Evolutionary conservation across 2,797 vertebrate genomes (phyloP).

Genomic region (Eulemur coronatus): DNA sequence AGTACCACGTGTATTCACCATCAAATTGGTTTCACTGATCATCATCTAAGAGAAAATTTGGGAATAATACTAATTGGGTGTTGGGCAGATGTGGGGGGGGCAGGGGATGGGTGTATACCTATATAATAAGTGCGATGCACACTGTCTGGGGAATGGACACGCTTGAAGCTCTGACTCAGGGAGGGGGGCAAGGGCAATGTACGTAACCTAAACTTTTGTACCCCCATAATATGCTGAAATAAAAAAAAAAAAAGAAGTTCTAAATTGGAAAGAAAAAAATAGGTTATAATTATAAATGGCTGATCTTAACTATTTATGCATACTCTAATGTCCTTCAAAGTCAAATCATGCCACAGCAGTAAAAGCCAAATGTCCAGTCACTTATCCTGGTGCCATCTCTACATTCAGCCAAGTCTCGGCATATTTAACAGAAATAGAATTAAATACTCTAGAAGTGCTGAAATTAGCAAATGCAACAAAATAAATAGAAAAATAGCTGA

Average conservation of each 20-base stretch:
- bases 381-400: not conserved
- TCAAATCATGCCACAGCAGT: not conserved
- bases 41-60: no score
- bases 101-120: no score
- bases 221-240: no score
- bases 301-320: not conserved
- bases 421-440: not conserved
- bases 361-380: not conserved
- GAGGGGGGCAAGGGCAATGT: no score
- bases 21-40: no score
- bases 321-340: not conserved
- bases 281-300: not conserved
- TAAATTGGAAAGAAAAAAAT: not conserved
- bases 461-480: not conserved
- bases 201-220: no score
- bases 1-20: no score
- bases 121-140: no score
- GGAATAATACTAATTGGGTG: no score
- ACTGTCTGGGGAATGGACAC: no score
- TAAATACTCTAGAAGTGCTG: not conserved
- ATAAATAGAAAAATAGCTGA: not conserved
- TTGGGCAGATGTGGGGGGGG: no score
- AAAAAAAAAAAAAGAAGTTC: not conserved
- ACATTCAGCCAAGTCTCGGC: not conserved
- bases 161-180: no score